phyloP scores from a whole-genome alignment of 2,888 invertebrate genomes.

The Troides oblongomaculatus region DNA sequence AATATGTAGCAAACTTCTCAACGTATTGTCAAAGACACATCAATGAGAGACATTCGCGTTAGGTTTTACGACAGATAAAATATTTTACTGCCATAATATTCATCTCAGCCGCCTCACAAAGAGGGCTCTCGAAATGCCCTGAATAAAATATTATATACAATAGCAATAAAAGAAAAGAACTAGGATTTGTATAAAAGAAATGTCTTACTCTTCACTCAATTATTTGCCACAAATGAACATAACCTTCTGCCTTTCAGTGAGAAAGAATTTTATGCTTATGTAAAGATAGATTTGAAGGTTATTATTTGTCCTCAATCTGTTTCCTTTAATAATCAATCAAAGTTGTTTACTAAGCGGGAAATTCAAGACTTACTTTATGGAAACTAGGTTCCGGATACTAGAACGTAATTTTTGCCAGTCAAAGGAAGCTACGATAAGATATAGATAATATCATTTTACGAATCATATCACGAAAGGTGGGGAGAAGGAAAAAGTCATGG shows the following conservation, averaged over 20 bases:
- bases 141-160: constrained; percentile 24
- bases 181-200: constrained; percentile 29
- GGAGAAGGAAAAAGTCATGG: too few relatives aligned
- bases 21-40: constrained; percentile 17
- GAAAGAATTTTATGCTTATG: neutral
- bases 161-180: constrained; percentile 26
- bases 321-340: too few relatives aligned
- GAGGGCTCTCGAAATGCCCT: constrained; percentile 7
- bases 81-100: constrained; percentile 27
- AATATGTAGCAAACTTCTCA: neutral
- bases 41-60: constrained; percentile 14
- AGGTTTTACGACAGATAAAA: constrained; percentile 26
- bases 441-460: too few relatives aligned
- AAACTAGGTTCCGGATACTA: too few relatives aligned
- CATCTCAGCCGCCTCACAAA: constrained; percentile 20
- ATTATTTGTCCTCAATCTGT: too few relatives aligned
- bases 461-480: too few relatives aligned
- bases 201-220: constrained; percentile 15
- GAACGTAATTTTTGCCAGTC: too few relatives aligned
- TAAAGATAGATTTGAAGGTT: too few relatives aligned
- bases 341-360: too few relatives aligned
- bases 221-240: constrained; percentile 5
- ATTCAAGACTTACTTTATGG: too few relatives aligned
- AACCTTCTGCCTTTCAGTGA: neutral
- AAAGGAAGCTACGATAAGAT: too few relatives aligned